Conservation (phyloP, 2,113 vertebrate species). For the Saguinus midas region DNA sequence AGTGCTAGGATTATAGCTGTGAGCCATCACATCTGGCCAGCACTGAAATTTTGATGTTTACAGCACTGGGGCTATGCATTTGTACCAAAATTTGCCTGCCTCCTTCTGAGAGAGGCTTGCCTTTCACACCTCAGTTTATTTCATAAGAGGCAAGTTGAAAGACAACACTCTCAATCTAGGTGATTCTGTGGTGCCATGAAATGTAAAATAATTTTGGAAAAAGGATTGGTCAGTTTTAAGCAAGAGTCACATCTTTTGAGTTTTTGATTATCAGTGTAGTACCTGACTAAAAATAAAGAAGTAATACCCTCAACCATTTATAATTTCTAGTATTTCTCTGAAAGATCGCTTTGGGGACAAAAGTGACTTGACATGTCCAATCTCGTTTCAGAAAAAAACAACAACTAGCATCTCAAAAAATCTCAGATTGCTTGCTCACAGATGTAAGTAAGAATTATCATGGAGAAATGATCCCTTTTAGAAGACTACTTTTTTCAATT, state of each 20-base stretch:
- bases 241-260: slow-evolving; percentile 66
- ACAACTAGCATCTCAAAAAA: slow-evolving; percentile 77
- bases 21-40: no score
- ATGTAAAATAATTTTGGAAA: no score
- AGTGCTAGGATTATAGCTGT: no score
- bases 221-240: no score
- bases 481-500: slow-evolving; percentile 60
- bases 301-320: slow-evolving; percentile 69
- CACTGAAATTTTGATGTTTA: slow-evolving; percentile 76
- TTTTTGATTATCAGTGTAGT: slow-evolving; percentile 73
- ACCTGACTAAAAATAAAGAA: slow-evolving; percentile 73
- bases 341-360: slow-evolving; percentile 12
- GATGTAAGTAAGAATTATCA: slow-evolving; percentile 59
- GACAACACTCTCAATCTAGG: slow-evolving; percentile 55
- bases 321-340: slow-evolving; percentile 81
- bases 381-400: slow-evolving; percentile 59
- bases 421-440: slow-evolving; percentile 66
- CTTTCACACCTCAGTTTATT: slow-evolving; percentile 67
- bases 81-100: slow-evolving; percentile 76
- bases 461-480: slow-evolving; percentile 64
- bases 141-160: slow-evolving; percentile 67
- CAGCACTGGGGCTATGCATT: slow-evolving; percentile 79
- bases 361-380: slow-evolving; percentile 71
- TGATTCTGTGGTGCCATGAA: background rate
- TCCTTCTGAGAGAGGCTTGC: slow-evolving; percentile 74